Percentiles rank a stretch among this genome's conserved stretches.
phyloP scores from a whole-genome alignment of 1,140 invertebrate genomes.

The Cydia pomonella region DNA sequence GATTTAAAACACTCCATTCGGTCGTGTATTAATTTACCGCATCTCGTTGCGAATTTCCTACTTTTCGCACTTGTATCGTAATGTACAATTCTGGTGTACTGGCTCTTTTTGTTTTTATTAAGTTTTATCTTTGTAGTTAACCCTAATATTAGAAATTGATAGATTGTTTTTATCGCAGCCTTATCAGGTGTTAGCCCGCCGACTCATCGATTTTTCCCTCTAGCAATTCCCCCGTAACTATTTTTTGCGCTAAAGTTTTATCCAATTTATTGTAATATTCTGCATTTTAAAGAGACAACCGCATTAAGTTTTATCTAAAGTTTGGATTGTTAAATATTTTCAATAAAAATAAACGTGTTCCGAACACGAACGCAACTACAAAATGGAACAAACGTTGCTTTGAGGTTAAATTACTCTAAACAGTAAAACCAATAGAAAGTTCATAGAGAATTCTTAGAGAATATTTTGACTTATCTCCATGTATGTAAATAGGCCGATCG shows the following conservation, averaged over 20 bases:
- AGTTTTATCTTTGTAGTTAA: not conserved
- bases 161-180: not conserved
- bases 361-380: too few species aligned
- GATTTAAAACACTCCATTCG: too few species aligned
- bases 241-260: not conserved
- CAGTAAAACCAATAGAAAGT: conserved; percentile 11
- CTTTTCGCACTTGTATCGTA: too few species aligned
- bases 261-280: not conserved
- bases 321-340: too few species aligned
- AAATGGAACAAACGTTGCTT: too few species aligned
- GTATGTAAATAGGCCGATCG: conserved; percentile 16
- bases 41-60: too few species aligned
- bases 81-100: too few species aligned
- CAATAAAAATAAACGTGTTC: too few species aligned
- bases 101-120: not conserved
- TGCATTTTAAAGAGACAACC: not conserved
- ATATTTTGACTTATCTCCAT: conserved; percentile 22
- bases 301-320: too few species aligned
- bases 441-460: not conserved
- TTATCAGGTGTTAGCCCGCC: not conserved
- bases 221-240: not conserved
- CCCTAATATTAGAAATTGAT: conserved; percentile 3
- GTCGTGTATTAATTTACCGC: too few species aligned
- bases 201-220: not conserved
- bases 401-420: not conserved